Percentiles rank a stretch among this genome's conserved stretches.
Evolutionary conservation across 2,888 invertebrate species (phyloP).

Genomic region (Dorcus parallelipipedus): DNA sequence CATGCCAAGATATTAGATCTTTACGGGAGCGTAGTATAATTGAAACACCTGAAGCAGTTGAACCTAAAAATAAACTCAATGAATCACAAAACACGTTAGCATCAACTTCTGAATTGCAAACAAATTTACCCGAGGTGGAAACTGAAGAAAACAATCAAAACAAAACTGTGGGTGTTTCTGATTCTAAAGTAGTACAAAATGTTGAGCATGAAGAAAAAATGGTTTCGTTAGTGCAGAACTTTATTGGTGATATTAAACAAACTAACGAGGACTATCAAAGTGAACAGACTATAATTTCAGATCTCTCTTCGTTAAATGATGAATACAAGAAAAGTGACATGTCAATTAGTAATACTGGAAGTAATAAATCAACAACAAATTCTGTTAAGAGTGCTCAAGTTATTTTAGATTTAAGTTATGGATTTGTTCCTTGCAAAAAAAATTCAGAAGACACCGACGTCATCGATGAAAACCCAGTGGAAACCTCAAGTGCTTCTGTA

Average conservation of each 20-base stretch:
- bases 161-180: neutral
- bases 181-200: constrained; percentile 1
- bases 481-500: no score
- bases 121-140: neutral
- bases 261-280: no score
- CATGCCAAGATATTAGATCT: constrained; percentile 16
- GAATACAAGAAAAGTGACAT: no score
- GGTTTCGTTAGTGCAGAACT: neutral
- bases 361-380: no score
- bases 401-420: constrained; percentile 10
- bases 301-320: no score
- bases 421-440: neutral
- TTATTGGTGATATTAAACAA: constrained; percentile 1
- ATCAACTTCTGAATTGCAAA: constrained; percentile 13
- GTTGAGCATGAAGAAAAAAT: constrained; percentile 1
- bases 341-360: no score
- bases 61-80: constrained; percentile 16
- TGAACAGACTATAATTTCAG: no score
- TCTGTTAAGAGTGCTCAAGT: neutral
- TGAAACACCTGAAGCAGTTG: constrained; percentile 14
- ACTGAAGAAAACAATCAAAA: constrained; percentile 2
- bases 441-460: no score
- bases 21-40: constrained; percentile 11
- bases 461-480: no score
- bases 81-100: constrained; percentile 14